Percentiles rank a stretch among this genome's conserved stretches.
These are phyloP conservation scores for Stomatorhinus walkeri DNA, from an alignment of 2,797 vertebrate species.

Conservation along the genomic window DNA sequence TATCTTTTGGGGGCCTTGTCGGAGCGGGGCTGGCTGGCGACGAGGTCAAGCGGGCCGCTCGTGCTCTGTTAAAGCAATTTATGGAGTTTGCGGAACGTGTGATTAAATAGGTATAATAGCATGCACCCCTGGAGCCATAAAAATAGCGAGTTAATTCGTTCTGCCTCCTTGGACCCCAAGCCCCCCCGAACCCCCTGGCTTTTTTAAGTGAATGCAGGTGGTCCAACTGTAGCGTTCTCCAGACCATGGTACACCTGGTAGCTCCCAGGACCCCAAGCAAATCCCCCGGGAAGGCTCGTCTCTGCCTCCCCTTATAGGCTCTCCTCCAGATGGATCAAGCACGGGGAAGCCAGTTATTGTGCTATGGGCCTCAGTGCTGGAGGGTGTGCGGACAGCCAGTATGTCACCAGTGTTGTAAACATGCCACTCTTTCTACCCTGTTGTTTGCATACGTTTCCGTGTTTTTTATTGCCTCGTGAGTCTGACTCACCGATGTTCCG, in stretches of 20 bases:
- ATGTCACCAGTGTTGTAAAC: not conserved
- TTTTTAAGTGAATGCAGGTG: constrained; percentile 60
- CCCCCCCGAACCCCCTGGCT: constrained; percentile 33
- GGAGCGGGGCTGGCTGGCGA: constrained; percentile 19
- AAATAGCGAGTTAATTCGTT: constrained; percentile 57
- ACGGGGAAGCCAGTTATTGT: not conserved
- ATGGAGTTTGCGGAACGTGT: constrained; percentile 50
- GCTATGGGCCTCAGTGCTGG: not conserved
- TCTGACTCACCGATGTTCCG: constrained; percentile 1
- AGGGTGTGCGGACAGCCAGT: not conserved
- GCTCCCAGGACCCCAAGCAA: not conserved
- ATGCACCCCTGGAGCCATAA: constrained; percentile 54
- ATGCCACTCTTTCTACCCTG: not conserved
- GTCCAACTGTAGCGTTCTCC: constrained; percentile 26
- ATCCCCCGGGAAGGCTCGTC: not conserved
- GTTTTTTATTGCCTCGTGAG: not conserved
- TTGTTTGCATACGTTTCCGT: not conserved
- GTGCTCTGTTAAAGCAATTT: constrained; percentile 48
- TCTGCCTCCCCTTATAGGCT: not conserved
- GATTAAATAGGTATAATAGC: constrained; percentile 56
- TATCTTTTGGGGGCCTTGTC: constrained; percentile 42
- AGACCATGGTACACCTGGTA: constrained; percentile 9
- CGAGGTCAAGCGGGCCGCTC: constrained; percentile 39
- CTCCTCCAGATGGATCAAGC: not conserved
- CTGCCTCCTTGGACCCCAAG: constrained; percentile 47